Conservation (phyloP, 2,888 invertebrate genomes). For the Drosophila merina region DNA sequence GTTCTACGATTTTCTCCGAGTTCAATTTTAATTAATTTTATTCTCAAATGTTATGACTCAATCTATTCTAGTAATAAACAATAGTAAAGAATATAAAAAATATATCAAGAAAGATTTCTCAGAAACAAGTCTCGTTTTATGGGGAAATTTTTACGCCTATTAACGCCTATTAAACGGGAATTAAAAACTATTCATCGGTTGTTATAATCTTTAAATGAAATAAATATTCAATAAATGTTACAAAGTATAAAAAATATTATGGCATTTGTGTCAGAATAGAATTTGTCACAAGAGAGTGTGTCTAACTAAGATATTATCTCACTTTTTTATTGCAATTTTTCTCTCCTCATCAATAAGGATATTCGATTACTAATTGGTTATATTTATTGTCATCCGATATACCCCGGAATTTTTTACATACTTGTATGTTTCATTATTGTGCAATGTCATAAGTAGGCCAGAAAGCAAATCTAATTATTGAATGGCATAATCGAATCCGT, state of each 20-base stretch:
- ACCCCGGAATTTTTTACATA: background rate
- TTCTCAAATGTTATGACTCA: too few species aligned
- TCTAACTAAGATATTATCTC: background rate
- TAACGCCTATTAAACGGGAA: background rate
- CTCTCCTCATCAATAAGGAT: background rate
- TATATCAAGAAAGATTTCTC: too few species aligned
- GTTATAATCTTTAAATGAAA: background rate
- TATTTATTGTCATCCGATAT: conserved; percentile 24
- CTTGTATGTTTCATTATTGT: conserved; percentile 19
- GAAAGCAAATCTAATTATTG: conserved; percentile 26
- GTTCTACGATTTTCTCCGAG: too few species aligned
- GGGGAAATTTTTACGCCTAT: background rate
- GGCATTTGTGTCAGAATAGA: background rate
- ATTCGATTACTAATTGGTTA: conserved; percentile 47
- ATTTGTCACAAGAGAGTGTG: background rate
- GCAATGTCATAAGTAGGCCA: conserved; percentile 19
- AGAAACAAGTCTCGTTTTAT: too few species aligned
- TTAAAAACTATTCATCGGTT: background rate
- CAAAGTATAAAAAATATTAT: background rate
- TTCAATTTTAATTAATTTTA: too few species aligned
- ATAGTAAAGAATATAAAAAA: too few species aligned
- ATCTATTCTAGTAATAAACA: too few species aligned
- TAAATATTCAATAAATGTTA: background rate
- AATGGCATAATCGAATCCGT: conserved; percentile 2
- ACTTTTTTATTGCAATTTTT: background rate